Base-by-base conservation (phyloP, 2,113 vertebrate species). In the Thermophis baileyi region DNA sequence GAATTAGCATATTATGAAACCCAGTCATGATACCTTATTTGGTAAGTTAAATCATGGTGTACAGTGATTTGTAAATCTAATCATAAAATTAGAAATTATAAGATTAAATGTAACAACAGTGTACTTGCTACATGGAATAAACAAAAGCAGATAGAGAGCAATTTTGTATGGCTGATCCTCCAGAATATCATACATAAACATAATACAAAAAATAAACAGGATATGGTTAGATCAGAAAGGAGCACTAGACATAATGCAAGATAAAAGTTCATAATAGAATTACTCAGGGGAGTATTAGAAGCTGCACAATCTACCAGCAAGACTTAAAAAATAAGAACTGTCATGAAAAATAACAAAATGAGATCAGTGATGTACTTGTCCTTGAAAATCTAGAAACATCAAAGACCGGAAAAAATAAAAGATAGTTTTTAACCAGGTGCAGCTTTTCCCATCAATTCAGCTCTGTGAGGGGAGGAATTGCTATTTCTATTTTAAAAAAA, bases 181-280 rank as follows among this genome's bases (percentile, higher is more conserved):
- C 27, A 53, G 51, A 46, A 44, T 50, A 54, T 53, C 57, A 51
- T 55, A 60, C 50, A n/a, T 20, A 87, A 57, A 91, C 10, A 69
- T n/a, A 69, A 69, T 69, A 50, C 69, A 91, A 35, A 69, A 92
- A 49, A 88, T 74, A 46, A 92, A 88, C 91, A 92, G 91, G 87
- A 92, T 81, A 10, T n/a, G 49, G 12, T 46, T 46, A 46, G 16
- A 50, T 88, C 86, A 88, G 49, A 49, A 74, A 27, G 60, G 53
- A 88, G 20, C 49, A n/a, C 53, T 54, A 88, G 91, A 69, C 47
- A 81, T 74, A 88, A 35, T 44, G n/a, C n/a, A 92, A n/a, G 49
- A 89, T 50, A 30, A 51, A 92, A 92, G 57, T 7, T 91, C 90
- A 91, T 49, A 11, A 49, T 55, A 22, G 46, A n/a, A 57, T 25